A percentile compares a stretch with the other conserved stretches of the same genome.
Evolutionary conservation across 92 coral and sea anemone species (phyloP).

Genomic region (Pocillopora grandis): DNA sequence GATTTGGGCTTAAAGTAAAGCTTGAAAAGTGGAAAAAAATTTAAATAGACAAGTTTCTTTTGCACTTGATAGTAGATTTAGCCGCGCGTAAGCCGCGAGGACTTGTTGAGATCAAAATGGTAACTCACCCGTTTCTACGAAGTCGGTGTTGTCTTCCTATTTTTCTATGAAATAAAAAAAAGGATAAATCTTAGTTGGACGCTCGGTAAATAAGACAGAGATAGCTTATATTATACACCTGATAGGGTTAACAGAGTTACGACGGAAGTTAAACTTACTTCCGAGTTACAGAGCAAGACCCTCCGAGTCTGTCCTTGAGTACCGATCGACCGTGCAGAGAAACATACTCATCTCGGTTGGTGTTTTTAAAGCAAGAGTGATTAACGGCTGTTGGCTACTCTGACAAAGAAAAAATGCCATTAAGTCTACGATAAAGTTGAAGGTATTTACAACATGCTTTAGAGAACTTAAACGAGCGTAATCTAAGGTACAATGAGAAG

Average conservation of each 20-base stretch:
- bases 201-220: not conserved
- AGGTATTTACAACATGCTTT: slow-evolving; percentile 17
- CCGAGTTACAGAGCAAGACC: slow-evolving; percentile 22
- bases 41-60: not conserved
- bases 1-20: not conserved
- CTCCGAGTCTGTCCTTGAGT: slow-evolving; percentile 11
- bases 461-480: not conserved
- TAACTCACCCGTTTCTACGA: slow-evolving; percentile 26
- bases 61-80: too few species aligned
- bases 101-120: not conserved
- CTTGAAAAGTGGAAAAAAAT: not conserved
- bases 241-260: slow-evolving; percentile 1
- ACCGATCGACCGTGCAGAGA: slow-evolving; percentile 9
- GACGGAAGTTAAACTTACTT: slow-evolving; percentile 41
- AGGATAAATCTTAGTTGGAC: not conserved
- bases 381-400: not conserved
- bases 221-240: slow-evolving; percentile 1
- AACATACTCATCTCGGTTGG: not conserved
- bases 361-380: not conserved
- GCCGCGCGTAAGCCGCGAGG: too few species aligned
- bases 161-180: slow-evolving; percentile 37
- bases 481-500: not conserved
- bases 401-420: not conserved
- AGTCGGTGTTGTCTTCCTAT: slow-evolving; percentile 36
- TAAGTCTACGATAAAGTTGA: not conserved